Percentiles rank a stretch among this genome's conserved stretches.
Evolutionary conservation across 2,888 invertebrate genomes (phyloP).

Genomic region (Mongoloraphidia duomilia): DNA sequence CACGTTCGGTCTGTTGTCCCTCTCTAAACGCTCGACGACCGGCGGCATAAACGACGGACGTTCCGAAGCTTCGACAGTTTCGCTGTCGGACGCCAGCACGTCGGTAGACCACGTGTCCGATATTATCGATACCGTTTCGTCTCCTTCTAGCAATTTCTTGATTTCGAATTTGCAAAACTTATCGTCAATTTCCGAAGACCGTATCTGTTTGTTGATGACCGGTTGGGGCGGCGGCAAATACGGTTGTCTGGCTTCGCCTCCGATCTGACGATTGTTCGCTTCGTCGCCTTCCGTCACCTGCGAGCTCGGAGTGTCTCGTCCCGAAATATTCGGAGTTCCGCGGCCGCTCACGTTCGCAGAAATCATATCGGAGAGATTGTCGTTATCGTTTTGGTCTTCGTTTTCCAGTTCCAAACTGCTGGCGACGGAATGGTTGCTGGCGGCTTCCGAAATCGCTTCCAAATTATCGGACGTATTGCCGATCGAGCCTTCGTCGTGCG

Average conservation of each 20-base stretch:
- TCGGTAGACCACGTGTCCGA: slow-evolving; percentile 99
- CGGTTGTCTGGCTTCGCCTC: slow-evolving; percentile 25
- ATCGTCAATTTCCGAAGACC: slow-evolving; percentile 85
- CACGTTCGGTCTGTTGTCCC: background rate
- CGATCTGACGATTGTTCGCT: slow-evolving; percentile 23
- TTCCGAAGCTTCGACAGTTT: slow-evolving; percentile 71
- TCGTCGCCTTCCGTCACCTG: slow-evolving; percentile 73
- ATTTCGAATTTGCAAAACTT: slow-evolving; percentile 98
- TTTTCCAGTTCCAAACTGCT: slow-evolving; percentile 79
- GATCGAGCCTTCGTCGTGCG: slow-evolving; percentile 83
- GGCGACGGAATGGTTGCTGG: slow-evolving; percentile 88
- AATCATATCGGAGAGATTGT: slow-evolving; percentile 94
- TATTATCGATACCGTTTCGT: slow-evolving; percentile 92
- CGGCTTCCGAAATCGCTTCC: slow-evolving; percentile 90
- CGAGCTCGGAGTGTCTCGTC: slow-evolving; percentile 90
- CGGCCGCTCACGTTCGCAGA: slow-evolving; percentile 87
- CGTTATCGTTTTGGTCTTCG: slow-evolving; percentile 71
- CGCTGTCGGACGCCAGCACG: slow-evolving; percentile 91
- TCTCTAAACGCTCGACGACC: slow-evolving; percentile 22
- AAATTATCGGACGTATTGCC: slow-evolving; percentile 87
- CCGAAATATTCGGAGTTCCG: slow-evolving; percentile 91
- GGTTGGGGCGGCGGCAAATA: slow-evolving; percentile 25
- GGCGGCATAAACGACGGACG: slow-evolving; percentile 34
- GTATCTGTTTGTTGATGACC: slow-evolving; percentile 53
- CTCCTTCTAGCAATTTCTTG: slow-evolving; percentile 63